Evolutionary conservation across 2,113 vertebrate species (phyloP).

Genomic region (Sorex fumeus): DNA sequence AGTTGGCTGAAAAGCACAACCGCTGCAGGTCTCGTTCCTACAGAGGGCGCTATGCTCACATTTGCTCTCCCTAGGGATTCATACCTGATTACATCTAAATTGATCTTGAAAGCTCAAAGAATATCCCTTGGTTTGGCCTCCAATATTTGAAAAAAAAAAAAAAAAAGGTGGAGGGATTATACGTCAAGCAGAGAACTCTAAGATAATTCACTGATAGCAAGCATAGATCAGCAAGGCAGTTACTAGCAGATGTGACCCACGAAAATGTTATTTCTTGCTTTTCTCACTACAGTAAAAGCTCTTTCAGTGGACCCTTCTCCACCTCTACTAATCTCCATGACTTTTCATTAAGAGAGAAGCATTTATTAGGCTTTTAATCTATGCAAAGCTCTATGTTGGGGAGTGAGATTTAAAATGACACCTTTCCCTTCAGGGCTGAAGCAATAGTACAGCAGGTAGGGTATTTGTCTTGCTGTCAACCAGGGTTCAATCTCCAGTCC

Average conservation of each 20-base stretch:
- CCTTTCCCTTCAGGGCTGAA: too few species aligned
- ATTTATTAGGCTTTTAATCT: not conserved
- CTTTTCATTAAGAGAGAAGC: not conserved
- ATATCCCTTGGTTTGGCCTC: not conserved
- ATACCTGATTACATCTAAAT: not conserved
- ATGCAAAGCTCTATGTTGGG: not conserved
- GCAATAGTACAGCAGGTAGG: too few species aligned
- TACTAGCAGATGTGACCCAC: not conserved
- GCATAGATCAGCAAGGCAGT: not conserved
- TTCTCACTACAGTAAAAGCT: not conserved
- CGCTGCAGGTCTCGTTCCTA: not conserved
- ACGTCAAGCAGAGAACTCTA: not conserved
- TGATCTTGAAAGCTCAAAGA: constrained; percentile 20
- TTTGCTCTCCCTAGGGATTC: not conserved
- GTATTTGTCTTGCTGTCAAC: too few species aligned
- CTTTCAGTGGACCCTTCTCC: not conserved
- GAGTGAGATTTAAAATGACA: too few species aligned
- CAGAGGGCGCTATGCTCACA: not conserved
- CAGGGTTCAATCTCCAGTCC: too few species aligned
- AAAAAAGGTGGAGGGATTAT: not conserved
- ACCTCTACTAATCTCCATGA: not conserved
- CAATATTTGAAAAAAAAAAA: not conserved
- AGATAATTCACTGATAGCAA: not conserved
- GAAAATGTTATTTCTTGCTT: not conserved
- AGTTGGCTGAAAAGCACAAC: not conserved